Conservation (phyloP, 2,113 vertebrate genomes). For the Gadus macrocephalus region DNA sequence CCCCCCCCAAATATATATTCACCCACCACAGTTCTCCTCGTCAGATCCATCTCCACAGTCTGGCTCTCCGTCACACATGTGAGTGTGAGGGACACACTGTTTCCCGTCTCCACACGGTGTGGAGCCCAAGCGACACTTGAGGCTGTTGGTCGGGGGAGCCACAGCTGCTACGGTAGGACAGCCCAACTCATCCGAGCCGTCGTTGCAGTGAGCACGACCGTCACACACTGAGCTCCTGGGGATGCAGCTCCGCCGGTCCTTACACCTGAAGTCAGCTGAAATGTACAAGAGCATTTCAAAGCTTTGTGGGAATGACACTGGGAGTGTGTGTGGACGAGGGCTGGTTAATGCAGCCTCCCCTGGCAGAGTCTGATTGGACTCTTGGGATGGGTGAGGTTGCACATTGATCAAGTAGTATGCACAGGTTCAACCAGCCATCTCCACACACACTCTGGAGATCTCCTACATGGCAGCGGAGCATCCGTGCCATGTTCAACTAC, state of each 20-base stretch:
- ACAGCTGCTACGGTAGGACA: slow-evolving; percentile 51
- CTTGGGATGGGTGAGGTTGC: too few relatives aligned
- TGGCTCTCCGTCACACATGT: slow-evolving; percentile 76
- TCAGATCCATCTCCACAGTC: slow-evolving; percentile 80
- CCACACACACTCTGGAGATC: too few relatives aligned
- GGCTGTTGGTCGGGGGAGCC: background rate
- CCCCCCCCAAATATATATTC: slow-evolving; percentile 15
- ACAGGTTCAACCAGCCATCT: too few relatives aligned
- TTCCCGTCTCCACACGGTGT: slow-evolving; percentile 61
- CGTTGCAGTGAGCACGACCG: slow-evolving; percentile 74
- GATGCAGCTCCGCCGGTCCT: slow-evolving; percentile 63
- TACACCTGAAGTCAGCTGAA: slow-evolving; percentile 68
- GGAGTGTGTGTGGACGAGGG: too few relatives aligned
- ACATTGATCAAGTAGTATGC: too few relatives aligned
- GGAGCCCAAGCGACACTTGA: slow-evolving; percentile 58
- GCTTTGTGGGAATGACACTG: too few relatives aligned
- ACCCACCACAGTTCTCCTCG: slow-evolving; percentile 58
- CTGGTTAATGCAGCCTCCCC: too few relatives aligned
- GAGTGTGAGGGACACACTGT: slow-evolving; percentile 68
- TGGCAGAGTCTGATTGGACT: too few relatives aligned
- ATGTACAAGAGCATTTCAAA: slow-evolving; percentile 2
- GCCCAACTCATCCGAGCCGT: slow-evolving; percentile 76
- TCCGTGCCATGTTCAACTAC: too few relatives aligned
- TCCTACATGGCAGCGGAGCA: too few relatives aligned
- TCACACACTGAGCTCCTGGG: slow-evolving; percentile 69